Evolutionary conservation across 2,113 vertebrate genomes (phyloP).

Genomic region (Myotis davidii): DNA sequence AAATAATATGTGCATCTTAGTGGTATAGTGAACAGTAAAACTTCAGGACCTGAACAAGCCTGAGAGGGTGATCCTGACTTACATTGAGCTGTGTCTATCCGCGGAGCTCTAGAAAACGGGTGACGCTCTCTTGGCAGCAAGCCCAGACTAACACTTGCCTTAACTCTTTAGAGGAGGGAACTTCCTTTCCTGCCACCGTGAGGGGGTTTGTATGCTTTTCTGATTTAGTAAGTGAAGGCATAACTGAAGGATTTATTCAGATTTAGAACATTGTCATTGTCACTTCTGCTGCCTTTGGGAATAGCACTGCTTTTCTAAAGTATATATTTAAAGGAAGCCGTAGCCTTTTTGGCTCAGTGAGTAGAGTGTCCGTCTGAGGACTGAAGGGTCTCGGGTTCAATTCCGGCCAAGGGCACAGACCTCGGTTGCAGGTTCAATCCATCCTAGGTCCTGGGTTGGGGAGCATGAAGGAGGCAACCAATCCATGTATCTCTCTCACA

Average conservation of each 20-base stretch:
- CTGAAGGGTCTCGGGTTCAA: no score
- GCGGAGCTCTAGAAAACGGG: background rate
- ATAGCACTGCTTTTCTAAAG: background rate
- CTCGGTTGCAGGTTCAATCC: no score
- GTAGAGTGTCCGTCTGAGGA: no score
- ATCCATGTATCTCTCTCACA: no score
- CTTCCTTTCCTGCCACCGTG: background rate
- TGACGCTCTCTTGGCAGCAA: background rate
- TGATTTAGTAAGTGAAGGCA: background rate
- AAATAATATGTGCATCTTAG: background rate
- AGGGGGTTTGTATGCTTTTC: background rate
- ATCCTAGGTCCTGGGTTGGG: no score
- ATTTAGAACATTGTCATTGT: background rate
- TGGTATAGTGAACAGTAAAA: background rate
- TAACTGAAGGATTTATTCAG: background rate
- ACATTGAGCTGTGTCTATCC: background rate
- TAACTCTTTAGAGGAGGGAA: background rate
- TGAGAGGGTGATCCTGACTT: background rate
- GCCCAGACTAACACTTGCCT: background rate
- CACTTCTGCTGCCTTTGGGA: background rate
- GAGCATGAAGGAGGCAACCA: no score
- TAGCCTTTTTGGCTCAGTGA: no score
- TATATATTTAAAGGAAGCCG: background rate
- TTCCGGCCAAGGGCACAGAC: no score
- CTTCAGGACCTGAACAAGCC: background rate